A percentile compares a stretch with the other conserved stretches of the same genome.
These are phyloP conservation scores for Myrmecophaga tridactyla DNA, from an alignment of 2,113 vertebrate genomes.

Conservation along the genomic window DNA sequence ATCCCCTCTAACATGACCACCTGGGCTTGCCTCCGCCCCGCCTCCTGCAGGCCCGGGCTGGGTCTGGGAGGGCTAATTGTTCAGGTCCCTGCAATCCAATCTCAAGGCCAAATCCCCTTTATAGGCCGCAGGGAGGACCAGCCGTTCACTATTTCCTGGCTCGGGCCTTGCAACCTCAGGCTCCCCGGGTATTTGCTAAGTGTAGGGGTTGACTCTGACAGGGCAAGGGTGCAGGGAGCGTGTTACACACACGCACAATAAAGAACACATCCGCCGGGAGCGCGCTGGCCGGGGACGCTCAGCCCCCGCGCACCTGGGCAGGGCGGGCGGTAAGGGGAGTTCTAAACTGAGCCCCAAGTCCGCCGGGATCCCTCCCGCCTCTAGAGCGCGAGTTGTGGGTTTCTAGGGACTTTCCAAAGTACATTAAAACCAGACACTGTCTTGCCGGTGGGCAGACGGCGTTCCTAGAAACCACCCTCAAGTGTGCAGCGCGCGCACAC, in stretches of 20 bases:
- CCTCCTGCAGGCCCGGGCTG: neutral
- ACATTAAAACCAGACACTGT: neutral
- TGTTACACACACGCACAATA: neutral
- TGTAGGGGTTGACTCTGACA: neutral
- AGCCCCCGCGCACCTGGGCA: neutral
- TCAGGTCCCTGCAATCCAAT: neutral
- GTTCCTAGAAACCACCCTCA: neutral
- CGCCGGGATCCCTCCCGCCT: neutral
- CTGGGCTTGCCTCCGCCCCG: neutral
- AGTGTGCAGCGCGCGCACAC: neutral
- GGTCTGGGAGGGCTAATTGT: neutral
- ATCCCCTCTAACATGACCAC: neutral
- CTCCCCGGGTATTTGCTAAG: neutral
- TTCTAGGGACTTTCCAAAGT: conserved; percentile 20
- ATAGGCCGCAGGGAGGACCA: neutral
- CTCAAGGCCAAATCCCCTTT: neutral
- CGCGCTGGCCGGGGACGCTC: neutral
- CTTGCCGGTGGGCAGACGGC: neutral
- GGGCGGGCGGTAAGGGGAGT: rapidly evolving
- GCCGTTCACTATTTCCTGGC: too few species aligned
- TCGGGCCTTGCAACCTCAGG: neutral
- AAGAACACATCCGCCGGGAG: neutral
- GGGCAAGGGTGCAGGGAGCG: neutral
- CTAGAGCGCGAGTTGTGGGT: neutral
- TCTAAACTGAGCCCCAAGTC: neutral